Base-by-base conservation (phyloP, 2,113 vertebrate genomes). In the Labeo catla region DNA sequence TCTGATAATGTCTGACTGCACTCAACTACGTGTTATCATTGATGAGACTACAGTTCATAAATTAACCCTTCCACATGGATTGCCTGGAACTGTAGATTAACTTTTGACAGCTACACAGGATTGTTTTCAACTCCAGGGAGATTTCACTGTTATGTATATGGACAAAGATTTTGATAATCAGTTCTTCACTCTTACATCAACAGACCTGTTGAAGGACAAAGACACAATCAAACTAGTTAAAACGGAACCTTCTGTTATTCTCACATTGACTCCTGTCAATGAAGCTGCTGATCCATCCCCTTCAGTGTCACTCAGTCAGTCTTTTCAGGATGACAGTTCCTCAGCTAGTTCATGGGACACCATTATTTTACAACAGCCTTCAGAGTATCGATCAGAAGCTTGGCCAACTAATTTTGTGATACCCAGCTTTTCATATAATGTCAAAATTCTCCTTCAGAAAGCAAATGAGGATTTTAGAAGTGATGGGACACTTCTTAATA, bases 171-270 rank as follows among this genome's bases (percentile, higher is more conserved):
- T 88, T 90, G 77, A 88, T 79, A 57, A 85, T 28, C 39, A 88
- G 8, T 90, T 87, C 78, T 88, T 88, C 57, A 88, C 85, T 57
- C 65, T 88, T 2, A 83, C 49, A 8, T 86, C 85, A 77, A 90
- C 76, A 54, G 85, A 85, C 68, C 36, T 84, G 52, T n/a, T n/a
- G 88, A 73, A 90, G n/a, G n/a, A n/a, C n/a, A n/a, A 87, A 86
- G 84, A 91, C 80, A 91, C 83, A 87, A 89, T 91, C 57, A 91
- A 90, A 86, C 80, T 89, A 49, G 74, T 93, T 59, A 11, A 89
- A 84, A 86, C 7, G 65, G 91, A 92, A 83, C 52, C 77, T 21
- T 73, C 87, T 86, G 2, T 90, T 86, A 39, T 84, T 89, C 28
- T 91, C 8, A 83, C 83, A 52, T 74, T 91, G 54, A 89, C 85